Conservation (phyloP, 2,797 vertebrate species). For the Leptodactylus fallax region DNA sequence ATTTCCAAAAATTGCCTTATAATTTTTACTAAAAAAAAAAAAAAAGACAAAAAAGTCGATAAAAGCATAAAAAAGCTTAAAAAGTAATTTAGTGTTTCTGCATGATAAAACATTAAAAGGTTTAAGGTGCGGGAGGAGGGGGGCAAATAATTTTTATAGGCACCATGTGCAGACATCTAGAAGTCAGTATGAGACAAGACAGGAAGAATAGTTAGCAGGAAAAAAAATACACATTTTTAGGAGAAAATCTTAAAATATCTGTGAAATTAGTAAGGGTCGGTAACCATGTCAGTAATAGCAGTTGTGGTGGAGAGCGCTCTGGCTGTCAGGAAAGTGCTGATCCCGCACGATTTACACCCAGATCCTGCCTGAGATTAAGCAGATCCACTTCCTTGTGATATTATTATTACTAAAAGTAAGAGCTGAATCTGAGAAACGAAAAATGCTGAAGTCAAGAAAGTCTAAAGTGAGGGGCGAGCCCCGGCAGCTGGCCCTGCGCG, state of each 20-base stretch:
- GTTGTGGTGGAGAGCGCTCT: slow-evolving; percentile 2
- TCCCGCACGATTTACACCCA: slow-evolving; percentile 2
- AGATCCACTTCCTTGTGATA: slow-evolving; percentile 32
- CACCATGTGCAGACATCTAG: not conserved
- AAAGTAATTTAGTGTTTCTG: not conserved
- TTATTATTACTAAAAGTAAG: slow-evolving; percentile 33
- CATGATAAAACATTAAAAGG: too few species aligned
- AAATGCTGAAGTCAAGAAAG: slow-evolving; percentile 49
- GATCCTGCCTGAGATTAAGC: slow-evolving; percentile 23
- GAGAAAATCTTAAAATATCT: slow-evolving; percentile 17
- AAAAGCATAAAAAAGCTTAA: not conserved
- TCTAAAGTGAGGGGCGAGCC: slow-evolving; percentile 8
- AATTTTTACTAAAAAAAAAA: too few species aligned
- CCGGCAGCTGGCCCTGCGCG: slow-evolving; percentile 57
- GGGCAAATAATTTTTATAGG: not conserved
- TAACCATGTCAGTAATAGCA: not conserved
- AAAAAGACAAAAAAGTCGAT: not conserved
- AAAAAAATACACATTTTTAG: not conserved
- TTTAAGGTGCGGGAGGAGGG: not conserved
- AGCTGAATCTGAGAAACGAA: slow-evolving; percentile 3
- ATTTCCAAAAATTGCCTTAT: too few species aligned
- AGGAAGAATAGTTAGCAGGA: not conserved
- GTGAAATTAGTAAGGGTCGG: slow-evolving; percentile 4
- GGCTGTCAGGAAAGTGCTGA: slow-evolving; percentile 25
- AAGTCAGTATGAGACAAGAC: not conserved